phyloP scores from a whole-genome alignment of 2,797 vertebrate species.

The Uromys caudimaculatus region DNA sequence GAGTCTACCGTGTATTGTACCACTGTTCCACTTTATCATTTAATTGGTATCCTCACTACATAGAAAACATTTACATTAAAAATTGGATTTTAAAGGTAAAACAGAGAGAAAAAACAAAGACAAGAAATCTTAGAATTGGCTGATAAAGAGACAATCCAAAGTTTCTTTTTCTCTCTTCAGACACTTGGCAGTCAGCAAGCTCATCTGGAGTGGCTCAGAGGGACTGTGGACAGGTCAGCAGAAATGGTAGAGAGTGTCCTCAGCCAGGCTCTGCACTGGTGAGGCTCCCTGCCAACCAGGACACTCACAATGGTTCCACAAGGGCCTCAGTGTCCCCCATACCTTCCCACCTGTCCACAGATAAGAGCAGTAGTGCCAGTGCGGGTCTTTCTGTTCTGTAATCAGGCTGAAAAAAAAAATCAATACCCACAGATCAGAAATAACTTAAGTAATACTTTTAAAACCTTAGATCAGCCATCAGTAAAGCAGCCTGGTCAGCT shows the following conservation, averaged over 20 bases:
- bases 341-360: not conserved
- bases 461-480: not conserved
- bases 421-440: not conserved
- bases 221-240: not conserved
- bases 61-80: not conserved
- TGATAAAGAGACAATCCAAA: not conserved
- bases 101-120: not conserved
- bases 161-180: not conserved
- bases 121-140: conserved; percentile 22
- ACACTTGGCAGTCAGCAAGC: not conserved
- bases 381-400: not conserved
- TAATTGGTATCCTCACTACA: not conserved
- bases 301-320: not conserved
- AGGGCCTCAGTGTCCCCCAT: not conserved
- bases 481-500: not conserved
- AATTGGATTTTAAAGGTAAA: not conserved
- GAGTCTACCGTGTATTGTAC: not conserved
- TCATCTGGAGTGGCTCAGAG: conserved; percentile 3
- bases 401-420: not conserved
- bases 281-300: not conserved
- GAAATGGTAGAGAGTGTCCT: not conserved
- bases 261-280: not conserved
- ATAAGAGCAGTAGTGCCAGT: not conserved
- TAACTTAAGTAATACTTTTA: not conserved
- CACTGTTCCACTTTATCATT: not conserved